These are phyloP conservation scores for Elachura formosa DNA, from an alignment of 2,113 vertebrate species.

Conservation along the genomic window DNA sequence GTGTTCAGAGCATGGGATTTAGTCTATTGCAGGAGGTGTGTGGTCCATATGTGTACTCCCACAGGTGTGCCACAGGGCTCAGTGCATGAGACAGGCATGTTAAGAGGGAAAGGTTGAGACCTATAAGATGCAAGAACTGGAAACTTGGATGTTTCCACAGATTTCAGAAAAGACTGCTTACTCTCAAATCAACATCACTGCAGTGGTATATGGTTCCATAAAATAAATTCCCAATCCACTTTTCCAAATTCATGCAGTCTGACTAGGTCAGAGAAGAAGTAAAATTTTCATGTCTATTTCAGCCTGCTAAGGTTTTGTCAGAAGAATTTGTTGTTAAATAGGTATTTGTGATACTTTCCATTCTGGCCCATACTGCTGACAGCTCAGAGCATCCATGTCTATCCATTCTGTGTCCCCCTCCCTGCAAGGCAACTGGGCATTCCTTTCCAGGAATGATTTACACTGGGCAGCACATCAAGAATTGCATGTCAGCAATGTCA, in stretches of 20 bases:
- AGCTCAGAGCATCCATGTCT: neutral
- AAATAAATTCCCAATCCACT: neutral
- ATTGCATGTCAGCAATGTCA: neutral
- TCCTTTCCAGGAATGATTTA: neutral
- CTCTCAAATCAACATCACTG: neutral
- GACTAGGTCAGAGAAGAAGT: neutral
- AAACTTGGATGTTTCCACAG: neutral
- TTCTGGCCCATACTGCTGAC: neutral
- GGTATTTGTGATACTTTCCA: neutral
- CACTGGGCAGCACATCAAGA: neutral
- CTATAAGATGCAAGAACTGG: neutral
- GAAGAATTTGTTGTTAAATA: neutral
- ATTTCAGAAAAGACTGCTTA: neutral
- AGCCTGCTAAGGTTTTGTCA: neutral
- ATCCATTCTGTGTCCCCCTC: neutral
- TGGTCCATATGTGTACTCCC: accelerated
- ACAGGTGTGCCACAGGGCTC: neutral
- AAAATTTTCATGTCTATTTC: neutral
- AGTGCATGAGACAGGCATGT: neutral
- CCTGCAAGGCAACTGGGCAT: too few species aligned
- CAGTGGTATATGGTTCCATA: neutral
- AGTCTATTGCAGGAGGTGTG: neutral
- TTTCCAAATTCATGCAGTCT: neutral
- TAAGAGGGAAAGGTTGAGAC: neutral
- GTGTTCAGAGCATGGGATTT: neutral